These are phyloP conservation scores for Leptatherina wallacei DNA, from an alignment of 2,797 vertebrate genomes.

Conservation along the genomic window DNA sequence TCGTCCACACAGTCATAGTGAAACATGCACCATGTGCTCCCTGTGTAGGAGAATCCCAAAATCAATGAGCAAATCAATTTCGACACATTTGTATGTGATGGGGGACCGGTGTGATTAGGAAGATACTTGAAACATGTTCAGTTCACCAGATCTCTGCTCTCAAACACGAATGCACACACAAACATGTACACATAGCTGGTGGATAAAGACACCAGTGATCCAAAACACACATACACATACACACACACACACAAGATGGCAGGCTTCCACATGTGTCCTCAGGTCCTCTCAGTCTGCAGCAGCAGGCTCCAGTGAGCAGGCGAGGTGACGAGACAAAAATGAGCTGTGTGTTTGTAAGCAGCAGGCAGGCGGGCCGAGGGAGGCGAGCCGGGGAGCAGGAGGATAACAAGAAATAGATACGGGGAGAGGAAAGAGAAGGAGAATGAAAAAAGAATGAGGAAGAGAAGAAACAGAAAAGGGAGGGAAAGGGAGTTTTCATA, in stretches of 20 bases:
- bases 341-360: slow-evolving; percentile 70
- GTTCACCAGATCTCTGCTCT: slow-evolving; percentile 32
- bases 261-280: slow-evolving; percentile 67
- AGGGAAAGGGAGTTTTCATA: slow-evolving; percentile 60
- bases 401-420: slow-evolving; percentile 22
- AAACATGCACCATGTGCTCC: slow-evolving; percentile 25
- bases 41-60: slow-evolving; percentile 36
- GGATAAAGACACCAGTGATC: slow-evolving; percentile 77
- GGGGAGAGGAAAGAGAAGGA: neutral
- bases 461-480: neutral
- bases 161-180: slow-evolving; percentile 12
- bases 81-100: slow-evolving; percentile 40
- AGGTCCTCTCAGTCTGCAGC: slow-evolving; percentile 65
- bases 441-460: neutral
- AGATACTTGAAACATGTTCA: slow-evolving; percentile 44
- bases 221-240: slow-evolving; percentile 58
- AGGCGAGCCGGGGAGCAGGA: slow-evolving; percentile 28
- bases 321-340: slow-evolving; percentile 66
- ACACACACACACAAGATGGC: slow-evolving; percentile 56
- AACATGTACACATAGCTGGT: slow-evolving; percentile 8
- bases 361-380: slow-evolving; percentile 40
- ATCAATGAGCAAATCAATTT: slow-evolving; percentile 65
- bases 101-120: slow-evolving; percentile 50
- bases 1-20: slow-evolving; percentile 1
- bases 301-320: slow-evolving; percentile 62